phyloP scores from a whole-genome alignment of 2,797 vertebrate genomes.

The Gallirallus australis region DNA sequence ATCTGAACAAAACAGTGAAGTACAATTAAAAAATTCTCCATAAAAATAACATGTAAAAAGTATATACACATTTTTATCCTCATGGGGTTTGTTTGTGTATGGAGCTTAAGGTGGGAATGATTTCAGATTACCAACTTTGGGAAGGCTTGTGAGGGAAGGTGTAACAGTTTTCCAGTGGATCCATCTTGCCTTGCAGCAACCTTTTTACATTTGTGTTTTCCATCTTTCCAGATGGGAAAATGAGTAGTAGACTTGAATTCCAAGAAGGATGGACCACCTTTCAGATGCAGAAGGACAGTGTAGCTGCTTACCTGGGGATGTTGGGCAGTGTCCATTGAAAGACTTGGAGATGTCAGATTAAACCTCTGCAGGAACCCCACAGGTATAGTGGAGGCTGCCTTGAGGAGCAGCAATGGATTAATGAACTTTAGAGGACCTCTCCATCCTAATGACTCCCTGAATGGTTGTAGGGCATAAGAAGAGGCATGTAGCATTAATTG shows the following conservation, averaged over 20 bases:
- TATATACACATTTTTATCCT: not conserved
- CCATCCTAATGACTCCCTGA: not conserved
- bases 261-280: not conserved
- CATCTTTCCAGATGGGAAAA: not conserved
- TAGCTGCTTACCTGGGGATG: not conserved
- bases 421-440: not conserved
- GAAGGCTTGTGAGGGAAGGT: not conserved
- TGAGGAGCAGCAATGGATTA: not conserved
- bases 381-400: not conserved
- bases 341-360: not conserved
- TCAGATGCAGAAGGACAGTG: not conserved
- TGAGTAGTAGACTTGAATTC: not conserved
- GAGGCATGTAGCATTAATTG: not conserved
- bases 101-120: not conserved
- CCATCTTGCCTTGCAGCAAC: not conserved
- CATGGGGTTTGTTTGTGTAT: accelerated
- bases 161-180: not conserved
- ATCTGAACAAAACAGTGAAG: not conserved
- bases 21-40: not conserved
- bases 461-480: not conserved
- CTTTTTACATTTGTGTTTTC: not conserved
- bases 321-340: not conserved
- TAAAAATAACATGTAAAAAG: not conserved
- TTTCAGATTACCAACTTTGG: not conserved
- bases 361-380: not conserved